Base-by-base conservation (phyloP, 2,113 vertebrate species). In the Dendrocopos noguchii region DNA sequence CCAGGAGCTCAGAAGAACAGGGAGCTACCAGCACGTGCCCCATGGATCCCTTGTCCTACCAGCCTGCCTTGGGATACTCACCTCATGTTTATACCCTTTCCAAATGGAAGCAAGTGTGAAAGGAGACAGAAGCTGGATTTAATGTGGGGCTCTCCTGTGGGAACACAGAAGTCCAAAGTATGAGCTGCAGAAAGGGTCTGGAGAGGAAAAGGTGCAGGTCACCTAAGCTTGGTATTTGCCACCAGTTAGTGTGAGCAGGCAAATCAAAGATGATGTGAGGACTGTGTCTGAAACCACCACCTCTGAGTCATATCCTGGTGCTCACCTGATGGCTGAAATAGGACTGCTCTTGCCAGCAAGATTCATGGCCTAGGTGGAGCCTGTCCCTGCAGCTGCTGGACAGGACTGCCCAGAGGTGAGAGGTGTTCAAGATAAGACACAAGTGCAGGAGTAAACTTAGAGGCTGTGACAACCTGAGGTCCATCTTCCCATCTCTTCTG, bases 1-100 rank as follows among this genome's bases (percentile, higher is more conserved):
- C 34, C 1, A 1, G 20, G 7, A 73, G 7, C 75, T 72, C 12
- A 39, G 34, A 27, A 15, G 12, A 17, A n/a, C 0, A 1, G n/a
- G 39, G 21, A 36, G 39, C 25, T 52, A 36, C 44, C 39, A 61
- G 36, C 33, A 24, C 2, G 0, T 4, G 1, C 27, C 19, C 1
- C 0, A 12, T 31, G 59, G 33, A 29, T 50, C 16, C 28, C 34
- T 31, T 17, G 10, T 42, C n/a, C 76, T 73, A 46, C 34, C 34
- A 36, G 24, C 28, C 42, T 50, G 60, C 47, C 56, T 24, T n/a
- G 56, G 42, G 72, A 60, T 18, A 60, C 13, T 15, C 18, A 19
- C 20, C n/a, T 42, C 15, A 44, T 47, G 29, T 57, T 65, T 9
- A 7, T 28, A 71, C 7, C 7, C 19, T 36, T 68, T n/a, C 8